These are phyloP conservation scores for Metellina segmentata DNA, from an alignment of 2,888 invertebrate species.

Conservation along the genomic window DNA sequence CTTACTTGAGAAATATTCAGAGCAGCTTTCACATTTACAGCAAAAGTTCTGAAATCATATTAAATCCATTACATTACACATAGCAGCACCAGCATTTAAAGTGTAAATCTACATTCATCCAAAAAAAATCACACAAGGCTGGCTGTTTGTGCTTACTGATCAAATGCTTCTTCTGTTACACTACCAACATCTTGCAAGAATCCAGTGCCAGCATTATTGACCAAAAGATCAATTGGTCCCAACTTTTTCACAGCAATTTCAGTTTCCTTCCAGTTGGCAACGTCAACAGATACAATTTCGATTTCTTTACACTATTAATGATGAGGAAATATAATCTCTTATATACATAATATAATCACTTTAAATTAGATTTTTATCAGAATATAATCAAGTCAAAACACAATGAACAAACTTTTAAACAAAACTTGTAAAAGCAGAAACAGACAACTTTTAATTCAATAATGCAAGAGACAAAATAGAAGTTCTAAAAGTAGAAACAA, in stretches of 20 bases:
- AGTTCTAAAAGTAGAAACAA: too few relatives aligned
- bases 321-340: not conserved
- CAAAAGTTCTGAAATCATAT: slow-evolving; percentile 61
- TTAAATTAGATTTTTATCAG: too few relatives aligned
- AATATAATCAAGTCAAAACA: too few relatives aligned
- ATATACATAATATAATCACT: too few relatives aligned
- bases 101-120: not conserved
- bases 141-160: slow-evolving; percentile 84
- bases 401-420: too few relatives aligned
- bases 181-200: slow-evolving; percentile 87
- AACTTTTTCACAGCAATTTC: slow-evolving; percentile 84
- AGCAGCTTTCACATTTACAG: slow-evolving; percentile 82
- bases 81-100: not conserved
- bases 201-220: slow-evolving; percentile 93
- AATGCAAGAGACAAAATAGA: too few relatives aligned
- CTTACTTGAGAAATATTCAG: slow-evolving; percentile 90
- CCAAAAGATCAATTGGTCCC: slow-evolving; percentile 88
- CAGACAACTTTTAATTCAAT: not conserved
- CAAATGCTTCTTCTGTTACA: slow-evolving; percentile 86
- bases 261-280: slow-evolving; percentile 89
- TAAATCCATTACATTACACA: not conserved
- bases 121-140: not conserved
- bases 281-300: slow-evolving; percentile 86
- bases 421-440: not conserved
- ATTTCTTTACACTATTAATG: slow-evolving; percentile 81